Base-by-base conservation (phyloP, 2,797 vertebrate genomes). In the Hybognathus amarus region DNA sequence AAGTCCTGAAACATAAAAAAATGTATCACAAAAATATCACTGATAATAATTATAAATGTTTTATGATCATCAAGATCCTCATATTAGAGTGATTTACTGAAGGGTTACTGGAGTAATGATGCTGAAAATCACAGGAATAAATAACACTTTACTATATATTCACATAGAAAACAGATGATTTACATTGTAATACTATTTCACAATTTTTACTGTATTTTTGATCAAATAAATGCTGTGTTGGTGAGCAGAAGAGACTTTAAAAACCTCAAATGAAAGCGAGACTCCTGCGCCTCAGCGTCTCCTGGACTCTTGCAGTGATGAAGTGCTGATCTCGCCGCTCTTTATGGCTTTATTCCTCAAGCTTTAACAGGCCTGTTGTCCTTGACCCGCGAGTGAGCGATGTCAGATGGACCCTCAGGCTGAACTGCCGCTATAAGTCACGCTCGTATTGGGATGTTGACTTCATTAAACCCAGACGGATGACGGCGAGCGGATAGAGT, bases 401-500 rank as follows among this genome's bases (percentile, higher is more conserved):
- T 77, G 87, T 92, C 91, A 91, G 84, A 88, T 88, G 89, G 88
- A 88, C 90, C 88, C 91, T 90, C 89, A 89, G 86, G 61, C 80
- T 77, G 79, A 73, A 85, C 86, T 86, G 87, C 87, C 84, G 88
- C 87, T 87, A 92, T 91, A 91, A 92, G 90, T 93, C 91, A 92
- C 79, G n/a, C 66, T 69, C 54, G 66, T 71, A 61, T 83, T 70
- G 68, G 47, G 73, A 66, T 59, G 77, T 40, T 85, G 87, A 89
- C 84, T 91, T 92, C 91, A 93, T 92, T 92, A 93, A 92, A 93
- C 87, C 87, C 88, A 89, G 89, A 92, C 79, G 89, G 89, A 91
- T 92, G 88, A 86, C 71, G 56, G 42, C 18, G 82, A 85, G 87
- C 87, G 56, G 69, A 84, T 80, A 82, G 86, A 76, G 36, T 66